Conservation (phyloP, 2,113 vertebrate genomes). For the Leptosomus discolor region DNA sequence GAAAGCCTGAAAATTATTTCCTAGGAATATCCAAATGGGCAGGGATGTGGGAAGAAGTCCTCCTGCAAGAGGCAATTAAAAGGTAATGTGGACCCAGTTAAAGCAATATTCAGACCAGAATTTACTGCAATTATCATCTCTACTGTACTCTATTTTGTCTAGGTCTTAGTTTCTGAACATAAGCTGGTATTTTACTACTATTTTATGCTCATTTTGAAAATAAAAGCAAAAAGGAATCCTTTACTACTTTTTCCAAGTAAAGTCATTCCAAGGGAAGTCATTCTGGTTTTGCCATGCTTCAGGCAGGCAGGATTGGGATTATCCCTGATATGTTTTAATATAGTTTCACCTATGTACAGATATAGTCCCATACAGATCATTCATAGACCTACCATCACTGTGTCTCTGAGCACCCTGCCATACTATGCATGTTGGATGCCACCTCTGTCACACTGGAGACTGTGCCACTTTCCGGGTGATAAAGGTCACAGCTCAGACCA, state of each 20-base stretch:
- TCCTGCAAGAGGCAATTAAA: neutral
- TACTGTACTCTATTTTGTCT: neutral
- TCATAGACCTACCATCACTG: fast-evolving
- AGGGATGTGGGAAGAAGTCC: neutral
- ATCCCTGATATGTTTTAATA: neutral
- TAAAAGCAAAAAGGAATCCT: neutral
- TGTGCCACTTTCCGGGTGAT: neutral
- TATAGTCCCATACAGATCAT: neutral
- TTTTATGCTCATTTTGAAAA: neutral
- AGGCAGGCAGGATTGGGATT: neutral
- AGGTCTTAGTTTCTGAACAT: neutral
- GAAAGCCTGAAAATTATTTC: neutral
- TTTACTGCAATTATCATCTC: neutral
- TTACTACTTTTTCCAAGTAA: too few relatives aligned
- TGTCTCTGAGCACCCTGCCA: neutral
- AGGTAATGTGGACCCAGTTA: neutral
- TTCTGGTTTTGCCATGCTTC: neutral
- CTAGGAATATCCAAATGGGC: neutral
- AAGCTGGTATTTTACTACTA: neutral
- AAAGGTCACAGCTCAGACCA: neutral
- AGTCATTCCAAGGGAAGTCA: neutral
- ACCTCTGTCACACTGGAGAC: neutral
- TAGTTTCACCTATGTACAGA: neutral
- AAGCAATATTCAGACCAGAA: neutral
- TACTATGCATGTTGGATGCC: fast-evolving